Evolutionary conservation across 2,797 vertebrate species (phyloP).

Genomic region (Antrozous pallidus): DNA sequence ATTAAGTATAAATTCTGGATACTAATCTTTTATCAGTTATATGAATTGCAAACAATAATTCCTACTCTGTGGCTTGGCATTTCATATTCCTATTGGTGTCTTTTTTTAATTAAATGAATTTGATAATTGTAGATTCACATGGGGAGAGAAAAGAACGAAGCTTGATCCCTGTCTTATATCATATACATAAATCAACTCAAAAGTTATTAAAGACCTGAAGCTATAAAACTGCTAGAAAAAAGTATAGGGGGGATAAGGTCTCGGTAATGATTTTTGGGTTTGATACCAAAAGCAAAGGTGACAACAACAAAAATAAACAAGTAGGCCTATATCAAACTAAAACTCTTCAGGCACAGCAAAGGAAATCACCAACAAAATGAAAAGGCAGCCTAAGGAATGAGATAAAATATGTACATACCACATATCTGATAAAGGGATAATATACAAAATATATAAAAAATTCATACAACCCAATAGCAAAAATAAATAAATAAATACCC

Average conservation of each 20-base stretch:
- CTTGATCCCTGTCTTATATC: background rate
- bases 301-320: background rate
- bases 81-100: background rate
- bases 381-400: background rate
- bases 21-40: background rate
- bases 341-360: background rate
- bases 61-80: background rate
- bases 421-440: background rate
- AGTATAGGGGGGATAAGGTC: background rate
- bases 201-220: background rate
- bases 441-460: background rate
- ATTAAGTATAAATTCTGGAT: background rate
- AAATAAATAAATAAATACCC: background rate
- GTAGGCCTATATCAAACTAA: background rate
- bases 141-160: background rate
- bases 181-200: background rate
- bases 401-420: background rate
- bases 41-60: constrained; percentile 2
- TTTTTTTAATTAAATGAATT: too few species aligned
- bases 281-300: background rate
- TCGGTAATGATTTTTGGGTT: background rate
- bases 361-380: background rate
- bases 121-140: too few species aligned
- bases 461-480: background rate
- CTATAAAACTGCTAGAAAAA: background rate